A percentile compares a stretch with the other conserved stretches of the same genome.
Conservation (phyloP, 64 coral and sea anemone species). For the Astreopora myriophthalma region DNA sequence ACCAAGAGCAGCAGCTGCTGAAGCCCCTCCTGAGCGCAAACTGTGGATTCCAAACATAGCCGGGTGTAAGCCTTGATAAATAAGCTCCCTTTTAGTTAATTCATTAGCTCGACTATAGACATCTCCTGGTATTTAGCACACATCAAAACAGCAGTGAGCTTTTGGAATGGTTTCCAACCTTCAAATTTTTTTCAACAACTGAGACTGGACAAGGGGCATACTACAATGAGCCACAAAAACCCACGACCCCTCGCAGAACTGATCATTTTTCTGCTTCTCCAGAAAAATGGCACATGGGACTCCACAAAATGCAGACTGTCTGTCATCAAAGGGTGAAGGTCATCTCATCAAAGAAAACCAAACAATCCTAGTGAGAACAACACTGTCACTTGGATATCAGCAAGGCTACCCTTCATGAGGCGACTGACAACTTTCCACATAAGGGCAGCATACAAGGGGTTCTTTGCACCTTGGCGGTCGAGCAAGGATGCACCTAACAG, state of each 20-base stretch:
- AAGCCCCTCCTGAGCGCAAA: not conserved
- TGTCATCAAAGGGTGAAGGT: slow-evolving; percentile 19
- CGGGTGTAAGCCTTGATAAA: slow-evolving; percentile 7
- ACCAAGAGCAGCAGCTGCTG: slow-evolving; percentile 18
- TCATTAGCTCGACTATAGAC: not conserved
- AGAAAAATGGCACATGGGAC: slow-evolving; percentile 59
- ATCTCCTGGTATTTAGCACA: not conserved
- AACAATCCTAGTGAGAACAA: slow-evolving; percentile 46
- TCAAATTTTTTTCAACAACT: not conserved
- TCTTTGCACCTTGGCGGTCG: not conserved
- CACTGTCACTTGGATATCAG: not conserved
- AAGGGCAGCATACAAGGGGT: too few species aligned
- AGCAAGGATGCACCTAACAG: slow-evolving; percentile 39
- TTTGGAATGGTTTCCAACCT: not conserved
- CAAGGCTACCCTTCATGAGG: slow-evolving; percentile 12
- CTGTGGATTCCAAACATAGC: slow-evolving; percentile 11
- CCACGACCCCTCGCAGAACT: slow-evolving; percentile 62
- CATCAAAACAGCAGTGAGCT: slow-evolving; percentile 1
- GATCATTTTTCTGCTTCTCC: slow-evolving; percentile 60
- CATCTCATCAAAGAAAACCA: slow-evolving; percentile 48
- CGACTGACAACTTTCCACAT: not conserved
- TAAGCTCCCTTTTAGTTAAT: not conserved
- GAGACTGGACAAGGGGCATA: not conserved
- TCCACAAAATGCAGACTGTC: slow-evolving; percentile 34
- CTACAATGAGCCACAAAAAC: slow-evolving; percentile 35